A percentile compares a stretch with the other conserved stretches of the same genome.
Evolutionary conservation across 2,888 invertebrate genomes (phyloP).

Genomic region (Lucinisca nassula): DNA sequence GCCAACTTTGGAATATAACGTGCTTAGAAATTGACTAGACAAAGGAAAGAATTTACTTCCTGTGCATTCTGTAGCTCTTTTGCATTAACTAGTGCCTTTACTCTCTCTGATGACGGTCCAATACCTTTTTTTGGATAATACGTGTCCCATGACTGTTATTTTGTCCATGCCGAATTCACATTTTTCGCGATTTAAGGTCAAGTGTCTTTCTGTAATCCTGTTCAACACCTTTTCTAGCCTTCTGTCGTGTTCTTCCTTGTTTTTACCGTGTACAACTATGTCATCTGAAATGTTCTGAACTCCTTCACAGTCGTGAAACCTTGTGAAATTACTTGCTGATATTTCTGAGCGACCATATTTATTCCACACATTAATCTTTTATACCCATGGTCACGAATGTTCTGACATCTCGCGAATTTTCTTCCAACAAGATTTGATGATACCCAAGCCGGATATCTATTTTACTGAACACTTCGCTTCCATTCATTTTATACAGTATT

Average conservation of each 20-base stretch:
- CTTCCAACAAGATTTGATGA: constrained; percentile 71
- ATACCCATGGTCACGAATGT: constrained; percentile 68
- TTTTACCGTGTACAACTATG: constrained; percentile 69
- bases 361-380: constrained; percentile 43
- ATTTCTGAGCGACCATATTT: constrained; percentile 45
- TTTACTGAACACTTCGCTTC: constrained; percentile 69
- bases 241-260: constrained; percentile 59
- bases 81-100: constrained; percentile 56
- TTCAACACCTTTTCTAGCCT: constrained; percentile 44
- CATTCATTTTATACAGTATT: constrained; percentile 63
- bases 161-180: constrained; percentile 54
- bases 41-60: constrained; percentile 70
- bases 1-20: constrained; percentile 72
- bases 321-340: constrained; percentile 19
- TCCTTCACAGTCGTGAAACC: constrained; percentile 23
- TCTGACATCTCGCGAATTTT: constrained; percentile 65
- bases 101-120: constrained; percentile 56
- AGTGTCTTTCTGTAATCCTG: constrained; percentile 36
- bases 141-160: constrained; percentile 59
- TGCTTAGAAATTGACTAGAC: constrained; percentile 69
- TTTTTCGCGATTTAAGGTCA: constrained; percentile 63
- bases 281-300: constrained; percentile 70
- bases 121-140: constrained; percentile 42
- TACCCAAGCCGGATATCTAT: constrained; percentile 68
- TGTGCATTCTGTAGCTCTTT: constrained; percentile 45